Evolutionary conservation across 2,888 invertebrate genomes (phyloP), one percentile per base, ranked within the genome.

Genomic region (Perithous albicinctus): DNA sequence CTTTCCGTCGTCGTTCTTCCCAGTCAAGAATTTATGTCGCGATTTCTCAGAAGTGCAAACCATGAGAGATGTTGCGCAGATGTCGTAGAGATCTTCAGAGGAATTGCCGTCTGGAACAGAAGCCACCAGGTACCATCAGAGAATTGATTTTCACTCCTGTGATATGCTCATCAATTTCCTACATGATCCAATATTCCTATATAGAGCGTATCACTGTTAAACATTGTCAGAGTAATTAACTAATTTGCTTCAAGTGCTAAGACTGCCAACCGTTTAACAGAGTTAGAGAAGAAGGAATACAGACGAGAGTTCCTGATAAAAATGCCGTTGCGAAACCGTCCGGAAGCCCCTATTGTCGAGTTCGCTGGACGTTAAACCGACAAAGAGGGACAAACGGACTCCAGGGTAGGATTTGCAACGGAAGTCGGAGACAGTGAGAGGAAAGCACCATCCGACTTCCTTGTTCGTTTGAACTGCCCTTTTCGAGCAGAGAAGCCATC

Each of bases 371-470:
- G 61, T 18, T 74, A 41, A 59, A 75, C 38, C 18, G 43, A 15
- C 51, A 54, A 29, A 43, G 32, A 74, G 61, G 41, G 35, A 20
- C 15, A 59, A 67, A 66, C 54, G 64, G 32, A 48, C 18, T 59
- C 35, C 32, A 41, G 59, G 29, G 12, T n/a, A 35, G 61, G 63
- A 67, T 79, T 79, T 35, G 46, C 56, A 56, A 46, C 46, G 80
- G 46, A 80, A 80, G 56, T 75, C n/a, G 73, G 48, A 64, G 35
- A 51, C 38, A 46, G 51, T 35, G 61, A 38, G 38, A 73, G 72
- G 46, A 66, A 43, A 67, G 66, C 41, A 23, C 51, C 51, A 46
- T 70, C 54, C 59, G 26, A 46, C 56, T 76, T 72, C 56, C 64
- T 56, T 35, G 64, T 64, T 26, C n/a, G 8, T 26, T 12, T n/a